Conservation (phyloP, 2,113 vertebrate genomes). For the Gavialis gangeticus region DNA sequence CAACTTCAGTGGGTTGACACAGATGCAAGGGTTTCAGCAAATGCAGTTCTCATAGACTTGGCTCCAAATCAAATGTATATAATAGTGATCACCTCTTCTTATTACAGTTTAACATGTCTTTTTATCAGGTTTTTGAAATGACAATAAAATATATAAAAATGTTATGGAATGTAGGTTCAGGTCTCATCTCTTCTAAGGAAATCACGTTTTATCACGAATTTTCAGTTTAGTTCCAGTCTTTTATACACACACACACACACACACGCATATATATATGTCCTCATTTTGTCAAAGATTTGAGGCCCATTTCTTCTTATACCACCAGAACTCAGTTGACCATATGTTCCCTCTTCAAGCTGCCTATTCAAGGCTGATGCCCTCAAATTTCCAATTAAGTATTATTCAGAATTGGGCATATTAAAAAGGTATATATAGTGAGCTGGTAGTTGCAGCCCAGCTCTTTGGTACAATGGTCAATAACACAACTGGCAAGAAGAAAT, state of each 20-base stretch:
- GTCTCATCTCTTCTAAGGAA: too few species aligned
- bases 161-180: too few species aligned
- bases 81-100: too few species aligned
- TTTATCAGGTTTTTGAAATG: too few species aligned
- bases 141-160: too few species aligned
- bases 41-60: not conserved
- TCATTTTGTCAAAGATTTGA: not conserved
- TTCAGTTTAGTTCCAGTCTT: too few species aligned
- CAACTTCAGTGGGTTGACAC: not conserved
- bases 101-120: too few species aligned
- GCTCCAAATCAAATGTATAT: not conserved
- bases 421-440: not conserved
- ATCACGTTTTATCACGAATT: too few species aligned
- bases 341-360: not conserved
- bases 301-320: not conserved
- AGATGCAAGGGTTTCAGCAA: not conserved
- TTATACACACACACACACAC: too few species aligned
- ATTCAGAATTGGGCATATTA: not conserved
- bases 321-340: not conserved
- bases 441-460: not conserved
- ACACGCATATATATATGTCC: not conserved
- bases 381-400: constrained; percentile 4
- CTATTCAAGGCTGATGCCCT: not conserved
- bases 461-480: constrained; percentile 8
- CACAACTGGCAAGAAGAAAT: not conserved